Base-by-base conservation (phyloP, 1,140 invertebrate species). In the Drosophila erecta region DNA sequence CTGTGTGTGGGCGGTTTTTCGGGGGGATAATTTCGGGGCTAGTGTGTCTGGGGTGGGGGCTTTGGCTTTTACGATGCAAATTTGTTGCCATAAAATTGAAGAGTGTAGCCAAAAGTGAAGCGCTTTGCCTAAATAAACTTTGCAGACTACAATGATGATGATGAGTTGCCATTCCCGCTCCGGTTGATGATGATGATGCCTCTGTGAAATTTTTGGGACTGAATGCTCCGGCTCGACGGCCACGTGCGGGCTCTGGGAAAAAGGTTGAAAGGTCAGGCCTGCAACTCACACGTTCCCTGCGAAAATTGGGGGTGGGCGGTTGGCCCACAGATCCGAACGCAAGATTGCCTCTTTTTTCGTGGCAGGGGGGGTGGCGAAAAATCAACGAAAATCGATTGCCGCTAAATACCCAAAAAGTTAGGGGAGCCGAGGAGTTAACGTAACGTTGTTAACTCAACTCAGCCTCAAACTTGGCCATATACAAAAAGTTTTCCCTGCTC, bases 11-110 rank as follows among this genome's bases (percentile, higher is more conserved):
- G 64, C 38, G 40, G 24, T 33, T 59, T 51, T 41, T 70, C 4
- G 35, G 38, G 56, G 53, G 56, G 79, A 69, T 77, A 77, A 74
- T 79, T 75, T 24, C 15, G 40, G 51, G 60, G 74, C 79, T 77
- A 81, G 79, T 79, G 41, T 59, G 58, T 47, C 17, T 44, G 57
- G 43, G 51, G 50, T 12, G 35, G 50, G 50, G 55, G 69, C 66
- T 75, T 84, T 79, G 87, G 87, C 83, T 87, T 87, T 87, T 87
- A 87, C 83, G 83, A 87, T 87, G 83, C 83, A 87, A 87, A 87
- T 87, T 87, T 87, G 83, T 87, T 87, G 83, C 83, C 86, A 87
- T 87, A 89, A 87, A 87, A 87, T 87, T 87, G 83, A 87, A 89
- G 83, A 87, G 83, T 87, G 81, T 86, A 84, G 76, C 81, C 60